Conservation (phyloP, 2,797 vertebrate species). For the Cephalopachus bancanus region DNA sequence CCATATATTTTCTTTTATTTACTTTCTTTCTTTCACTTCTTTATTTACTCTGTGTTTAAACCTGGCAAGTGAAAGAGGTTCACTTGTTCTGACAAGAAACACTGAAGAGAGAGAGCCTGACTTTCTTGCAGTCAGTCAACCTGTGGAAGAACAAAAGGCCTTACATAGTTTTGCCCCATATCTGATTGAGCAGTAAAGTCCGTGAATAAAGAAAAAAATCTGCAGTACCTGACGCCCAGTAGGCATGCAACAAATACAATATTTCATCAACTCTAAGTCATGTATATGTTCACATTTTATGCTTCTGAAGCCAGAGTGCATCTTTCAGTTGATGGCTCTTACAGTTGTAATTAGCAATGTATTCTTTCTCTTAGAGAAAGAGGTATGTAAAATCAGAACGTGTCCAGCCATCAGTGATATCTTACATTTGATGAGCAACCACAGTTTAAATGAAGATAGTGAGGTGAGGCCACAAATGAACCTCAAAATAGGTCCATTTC, state of each 20-base stretch:
- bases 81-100: background rate
- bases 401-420: background rate
- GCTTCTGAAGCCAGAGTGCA: background rate
- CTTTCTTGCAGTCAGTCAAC: background rate
- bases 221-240: no score
- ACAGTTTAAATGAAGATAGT: background rate
- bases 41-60: background rate
- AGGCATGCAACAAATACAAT: background rate
- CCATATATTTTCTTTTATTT: background rate
- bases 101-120: background rate
- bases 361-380: background rate
- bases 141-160: background rate
- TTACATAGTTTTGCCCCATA: background rate
- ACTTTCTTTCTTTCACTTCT: background rate
- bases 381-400: background rate
- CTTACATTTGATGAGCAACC: background rate
- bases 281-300: background rate
- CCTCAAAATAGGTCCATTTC: background rate
- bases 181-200: background rate
- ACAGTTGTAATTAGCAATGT: background rate
- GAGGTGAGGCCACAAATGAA: background rate
- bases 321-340: background rate
- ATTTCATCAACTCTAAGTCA: background rate
- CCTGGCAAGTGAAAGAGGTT: background rate
- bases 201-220: background rate